Evolutionary conservation across 1,140 invertebrate species (phyloP), one percentile per base, ranked within the genome.

Genomic region (Acyrthosiphon pisum): DNA sequence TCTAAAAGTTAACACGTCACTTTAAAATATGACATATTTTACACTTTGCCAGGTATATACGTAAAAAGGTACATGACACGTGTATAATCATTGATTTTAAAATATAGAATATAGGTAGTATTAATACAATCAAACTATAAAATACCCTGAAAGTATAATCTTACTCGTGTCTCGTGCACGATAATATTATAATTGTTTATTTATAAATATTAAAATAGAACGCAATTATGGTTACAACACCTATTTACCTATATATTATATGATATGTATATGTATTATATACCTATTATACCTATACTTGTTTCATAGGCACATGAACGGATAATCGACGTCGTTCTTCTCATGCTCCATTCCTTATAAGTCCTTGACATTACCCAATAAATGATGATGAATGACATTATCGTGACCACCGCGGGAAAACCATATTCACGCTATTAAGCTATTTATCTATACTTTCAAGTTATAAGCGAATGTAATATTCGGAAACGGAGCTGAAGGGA

Each of bases 361-460:
- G 41, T 86, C 83, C 83, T 86, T 86, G 22, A 86, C 41, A 44
- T 86, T 86, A 86, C 23, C 83, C 83, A 35, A 81, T 81, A 50
- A 50, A 50, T 50, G 48, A 50, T 50, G 83, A 44, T 44, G 41
- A 44, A 86, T 44, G 41, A 44, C 41, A 44, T 30, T 44, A 30
- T 86, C 83, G 83, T 86, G 83, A 86, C 23, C 41, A 86, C 83
- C 22, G 22, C 22, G 81, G 83, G 83, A 11, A 86, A 86, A 86
- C 26, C 30, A 14, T 26, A 44, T 14, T 23, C 23, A 86, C 3
- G 7, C 37, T 14, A 44, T 86, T 86, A 44, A 44, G 26, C 35
- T 23, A 23, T 46, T 35, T 18, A 23, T 53, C 20, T 30, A 60
- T 30, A 68, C 26, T n/a, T 30, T 9, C 18, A 50, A 50, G 48